Conservation (phyloP, 2,797 vertebrate species). For the Craterocephalus amniculus region DNA sequence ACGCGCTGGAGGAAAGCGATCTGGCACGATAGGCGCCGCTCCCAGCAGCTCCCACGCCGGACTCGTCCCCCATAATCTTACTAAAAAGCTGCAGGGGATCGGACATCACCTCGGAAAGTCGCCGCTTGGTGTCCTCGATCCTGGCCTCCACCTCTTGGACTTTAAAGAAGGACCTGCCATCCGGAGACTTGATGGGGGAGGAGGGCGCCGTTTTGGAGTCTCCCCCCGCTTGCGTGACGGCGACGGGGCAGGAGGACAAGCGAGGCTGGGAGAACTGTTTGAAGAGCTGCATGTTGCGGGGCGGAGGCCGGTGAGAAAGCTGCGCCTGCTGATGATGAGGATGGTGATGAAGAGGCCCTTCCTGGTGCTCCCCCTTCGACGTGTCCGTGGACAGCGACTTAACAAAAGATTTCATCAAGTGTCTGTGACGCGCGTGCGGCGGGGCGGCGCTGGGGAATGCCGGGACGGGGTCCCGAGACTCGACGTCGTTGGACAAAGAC, state of each 20-base stretch:
- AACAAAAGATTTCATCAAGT: conserved; percentile 96
- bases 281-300: conserved; percentile 94
- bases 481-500: conserved; percentile 93
- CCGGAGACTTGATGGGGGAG: conserved; percentile 92
- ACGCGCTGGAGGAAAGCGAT: conserved; percentile 93
- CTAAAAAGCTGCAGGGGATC: conserved; percentile 97
- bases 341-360: conserved; percentile 67
- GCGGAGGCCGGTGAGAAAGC: conserved; percentile 78
- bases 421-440: conserved; percentile 86
- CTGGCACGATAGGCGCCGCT: conserved; percentile 86
- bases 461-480: conserved; percentile 85
- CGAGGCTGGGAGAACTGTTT: conserved; percentile 98
- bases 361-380: conserved; percentile 79
- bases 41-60: conserved; percentile 79
- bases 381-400: conserved; percentile 97
- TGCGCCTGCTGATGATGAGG: conserved; percentile 76
- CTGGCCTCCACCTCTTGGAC: conserved; percentile 97
- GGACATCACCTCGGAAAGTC: conserved; percentile 96
- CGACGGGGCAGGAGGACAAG: conserved; percentile 82
- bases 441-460: conserved; percentile 54
- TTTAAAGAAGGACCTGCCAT: conserved; percentile 94
- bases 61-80: conserved; percentile 97
- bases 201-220: conserved; percentile 99
- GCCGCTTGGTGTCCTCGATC: conserved; percentile 96
- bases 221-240: conserved; percentile 76